Base-by-base conservation (phyloP, 2,888 invertebrate species). In the Cantharis rustica region DNA sequence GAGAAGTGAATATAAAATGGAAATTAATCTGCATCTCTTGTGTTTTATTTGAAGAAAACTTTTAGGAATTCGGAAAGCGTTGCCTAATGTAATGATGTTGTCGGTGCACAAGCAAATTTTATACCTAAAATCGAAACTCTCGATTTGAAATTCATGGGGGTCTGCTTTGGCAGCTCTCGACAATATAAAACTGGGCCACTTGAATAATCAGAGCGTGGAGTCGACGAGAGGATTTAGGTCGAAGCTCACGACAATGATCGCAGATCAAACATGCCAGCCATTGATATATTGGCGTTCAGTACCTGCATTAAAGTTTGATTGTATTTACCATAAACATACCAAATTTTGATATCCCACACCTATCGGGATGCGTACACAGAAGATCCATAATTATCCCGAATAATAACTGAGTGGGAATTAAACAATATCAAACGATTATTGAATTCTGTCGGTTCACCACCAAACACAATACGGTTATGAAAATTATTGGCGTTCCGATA, bases 171-270 rank as follows among this genome's bases (percentile, higher is more conserved):
- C 61, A 68, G 73, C 61, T 26, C 47, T 61, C 70, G 66, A 74
- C 63, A 74, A 74, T 70, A 47, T n/a, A 27, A 69, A 17, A 27
- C 31, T 26, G 62, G 68, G 31, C 75, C 69, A 64, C 75, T 75
- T 63, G 72, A 72, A 72, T 75, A 75, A 75, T 75, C 75, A 75
- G 75, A 63, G 63, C 75, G 71, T 69, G 72, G 26, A 71, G 63
- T 72, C 72, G 31, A 62, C 62, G 71, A 66, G 72, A 72, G 75
- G 72, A 72, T 72, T 75, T 72, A 71, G 75, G 71, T 72, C 72
- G 72, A 69, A 75, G 68, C 75, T 68, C 71, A 70, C 71, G 68
- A 75, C 75, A 75, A 71, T 75, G 75, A 75, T 75, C 66, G 75
- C 68, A 70, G 71, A 75, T 72, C 72, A 72, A 72, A 72, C 63